A percentile compares a stretch with the other conserved stretches of the same genome.
These are phyloP conservation scores for Drosophila emarginata DNA, from an alignment of 2,888 invertebrate genomes.

Conservation along the genomic window DNA sequence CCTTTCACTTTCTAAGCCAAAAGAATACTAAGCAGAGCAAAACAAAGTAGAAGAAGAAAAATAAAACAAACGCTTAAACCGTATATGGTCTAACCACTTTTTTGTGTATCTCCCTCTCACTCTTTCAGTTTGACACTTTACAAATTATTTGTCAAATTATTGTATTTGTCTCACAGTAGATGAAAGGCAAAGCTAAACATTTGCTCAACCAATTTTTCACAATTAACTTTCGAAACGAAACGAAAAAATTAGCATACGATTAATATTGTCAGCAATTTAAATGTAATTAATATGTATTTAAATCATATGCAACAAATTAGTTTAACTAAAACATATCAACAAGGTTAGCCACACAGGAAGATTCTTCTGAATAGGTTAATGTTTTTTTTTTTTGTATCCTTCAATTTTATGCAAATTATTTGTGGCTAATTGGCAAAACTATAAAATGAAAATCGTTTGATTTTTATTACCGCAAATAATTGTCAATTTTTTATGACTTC, in stretches of 20 bases:
- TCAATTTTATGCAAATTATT: slow-evolving; percentile 30
- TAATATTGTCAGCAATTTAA: slow-evolving; percentile 51
- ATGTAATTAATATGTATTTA: slow-evolving; percentile 59
- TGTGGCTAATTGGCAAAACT: slow-evolving; percentile 50
- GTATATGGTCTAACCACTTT: slow-evolving; percentile 22
- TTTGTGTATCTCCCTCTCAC: background rate
- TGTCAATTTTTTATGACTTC: slow-evolving; percentile 57
- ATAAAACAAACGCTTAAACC: slow-evolving; percentile 20
- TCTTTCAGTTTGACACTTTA: slow-evolving; percentile 44
- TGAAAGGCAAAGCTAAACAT: slow-evolving; percentile 45
- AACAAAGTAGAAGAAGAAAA: too few relatives aligned
- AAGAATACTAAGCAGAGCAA: too few relatives aligned
- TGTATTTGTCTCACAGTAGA: background rate
- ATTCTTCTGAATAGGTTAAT: background rate
- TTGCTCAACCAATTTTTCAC: slow-evolving; percentile 67
- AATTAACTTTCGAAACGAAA: slow-evolving; percentile 60
- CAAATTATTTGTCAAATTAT: slow-evolving; percentile 60
- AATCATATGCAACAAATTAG: slow-evolving; percentile 42
- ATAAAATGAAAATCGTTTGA: slow-evolving; percentile 54
- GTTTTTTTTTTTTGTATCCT: background rate
- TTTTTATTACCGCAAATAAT: slow-evolving; percentile 60
- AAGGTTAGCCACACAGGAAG: slow-evolving; percentile 6
- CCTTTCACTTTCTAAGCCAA: background rate
- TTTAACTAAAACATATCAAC: background rate
- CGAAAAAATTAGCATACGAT: slow-evolving; percentile 47